Conservation (phyloP, 2,113 vertebrate species). For the Campylomormyrus numenius region DNA sequence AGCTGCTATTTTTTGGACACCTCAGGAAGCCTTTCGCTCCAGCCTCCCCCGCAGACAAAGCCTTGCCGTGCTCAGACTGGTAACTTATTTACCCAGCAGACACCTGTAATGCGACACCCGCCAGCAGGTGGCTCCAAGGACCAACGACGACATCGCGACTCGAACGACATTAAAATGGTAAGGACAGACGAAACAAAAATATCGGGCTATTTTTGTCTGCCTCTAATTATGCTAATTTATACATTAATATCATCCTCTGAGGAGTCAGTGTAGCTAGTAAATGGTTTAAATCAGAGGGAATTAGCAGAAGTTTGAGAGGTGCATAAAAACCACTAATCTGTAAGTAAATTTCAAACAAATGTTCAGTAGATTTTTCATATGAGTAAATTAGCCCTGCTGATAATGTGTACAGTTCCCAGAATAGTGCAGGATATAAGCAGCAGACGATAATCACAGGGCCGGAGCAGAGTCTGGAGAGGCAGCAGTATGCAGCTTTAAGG, state of each 20-base stretch:
- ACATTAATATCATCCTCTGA: slow-evolving; percentile 12
- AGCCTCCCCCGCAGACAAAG: background rate
- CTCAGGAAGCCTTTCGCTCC: background rate
- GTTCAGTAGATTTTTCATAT: background rate
- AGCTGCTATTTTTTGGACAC: background rate
- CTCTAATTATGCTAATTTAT: slow-evolving; percentile 15
- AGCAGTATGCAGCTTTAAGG: background rate
- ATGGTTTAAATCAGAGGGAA: background rate
- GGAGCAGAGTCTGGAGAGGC: background rate
- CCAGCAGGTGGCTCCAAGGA: slow-evolving; percentile 13
- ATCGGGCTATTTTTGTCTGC: background rate
- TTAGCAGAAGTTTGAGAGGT: background rate
- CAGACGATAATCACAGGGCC: background rate
- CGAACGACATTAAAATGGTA: background rate
- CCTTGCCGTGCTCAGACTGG: background rate
- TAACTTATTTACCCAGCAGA: background rate
- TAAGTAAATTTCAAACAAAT: background rate
- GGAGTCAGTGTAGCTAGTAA: background rate
- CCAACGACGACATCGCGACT: background rate
- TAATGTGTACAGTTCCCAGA: background rate
- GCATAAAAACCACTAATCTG: background rate
- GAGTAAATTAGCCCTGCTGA: slow-evolving; percentile 1
- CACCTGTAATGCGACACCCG: background rate
- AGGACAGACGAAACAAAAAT: background rate
- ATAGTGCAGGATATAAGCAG: background rate